phyloP scores from a whole-genome alignment of 2,888 invertebrate species.

The Pyrocoelia pectoralis region DNA sequence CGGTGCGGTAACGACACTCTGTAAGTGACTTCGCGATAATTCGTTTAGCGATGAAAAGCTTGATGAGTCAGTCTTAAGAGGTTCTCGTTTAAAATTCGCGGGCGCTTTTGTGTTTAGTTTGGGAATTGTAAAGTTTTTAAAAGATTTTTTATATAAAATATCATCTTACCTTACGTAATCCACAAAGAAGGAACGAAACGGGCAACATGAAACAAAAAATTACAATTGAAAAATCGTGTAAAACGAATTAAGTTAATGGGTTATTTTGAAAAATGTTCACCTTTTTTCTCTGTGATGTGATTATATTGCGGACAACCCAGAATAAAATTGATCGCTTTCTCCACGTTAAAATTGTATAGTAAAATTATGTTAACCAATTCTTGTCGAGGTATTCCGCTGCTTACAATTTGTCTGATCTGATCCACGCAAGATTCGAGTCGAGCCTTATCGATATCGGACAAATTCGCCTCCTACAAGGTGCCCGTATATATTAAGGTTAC shows the following conservation, averaged over 20 bases:
- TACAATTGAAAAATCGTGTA: constrained; percentile 19
- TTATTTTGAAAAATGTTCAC: constrained; percentile 46
- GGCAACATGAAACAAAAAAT: constrained; percentile 17
- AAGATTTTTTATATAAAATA: constrained; percentile 23
- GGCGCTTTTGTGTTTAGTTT: constrained; percentile 41
- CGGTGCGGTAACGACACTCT: neutral
- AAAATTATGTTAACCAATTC: constrained; percentile 77
- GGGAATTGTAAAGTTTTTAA: constrained; percentile 44
- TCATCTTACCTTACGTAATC: constrained; percentile 62
- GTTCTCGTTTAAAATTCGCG: neutral
- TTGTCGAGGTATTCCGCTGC: constrained; percentile 77
- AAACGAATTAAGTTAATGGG: neutral
- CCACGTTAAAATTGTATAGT: constrained; percentile 75
- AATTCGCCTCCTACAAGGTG: constrained; percentile 50
- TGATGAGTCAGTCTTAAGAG: neutral
- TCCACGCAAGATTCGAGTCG: constrained; percentile 85
- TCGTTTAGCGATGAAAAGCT: constrained; percentile 14
- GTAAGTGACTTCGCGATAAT: constrained; percentile 5
- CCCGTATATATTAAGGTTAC: too few species aligned
- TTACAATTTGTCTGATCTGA: constrained; percentile 80
- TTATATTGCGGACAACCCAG: constrained; percentile 45
- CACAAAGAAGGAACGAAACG: constrained; percentile 33
- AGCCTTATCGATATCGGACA: constrained; percentile 75
- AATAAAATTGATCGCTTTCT: constrained; percentile 77
- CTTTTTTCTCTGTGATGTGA: constrained; percentile 51